A percentile compares a stretch with the other conserved stretches of the same genome.
These are phyloP conservation scores for Cephus nigrinus DNA, from an alignment of 2,888 invertebrate genomes.

Conservation along the genomic window DNA sequence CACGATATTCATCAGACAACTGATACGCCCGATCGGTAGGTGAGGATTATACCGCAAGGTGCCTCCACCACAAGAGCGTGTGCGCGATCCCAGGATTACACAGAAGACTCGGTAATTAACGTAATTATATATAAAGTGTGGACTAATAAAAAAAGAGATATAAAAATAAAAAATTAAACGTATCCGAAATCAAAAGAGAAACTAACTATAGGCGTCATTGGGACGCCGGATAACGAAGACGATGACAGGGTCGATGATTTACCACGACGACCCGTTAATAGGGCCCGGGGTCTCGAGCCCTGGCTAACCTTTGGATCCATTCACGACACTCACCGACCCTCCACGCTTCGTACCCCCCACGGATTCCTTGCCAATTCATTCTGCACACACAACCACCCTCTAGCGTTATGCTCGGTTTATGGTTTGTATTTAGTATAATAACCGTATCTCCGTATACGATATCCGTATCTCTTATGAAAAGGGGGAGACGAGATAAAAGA, in stretches of 20 bases:
- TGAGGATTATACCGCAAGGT: background rate
- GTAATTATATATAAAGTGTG: background rate
- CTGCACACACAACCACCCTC: constrained; percentile 29
- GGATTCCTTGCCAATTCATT: constrained; percentile 50
- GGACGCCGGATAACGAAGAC: constrained; percentile 62
- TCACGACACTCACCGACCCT: constrained; percentile 45
- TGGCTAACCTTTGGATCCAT: constrained; percentile 59
- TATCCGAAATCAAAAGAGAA: background rate
- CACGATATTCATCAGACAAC: background rate
- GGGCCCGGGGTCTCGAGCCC: constrained; percentile 38
- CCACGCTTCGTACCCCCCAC: constrained; percentile 33
- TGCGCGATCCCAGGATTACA: background rate
- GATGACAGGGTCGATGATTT: constrained; percentile 65
- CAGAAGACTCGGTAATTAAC: background rate
- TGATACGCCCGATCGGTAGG: background rate
- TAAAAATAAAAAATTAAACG: background rate
- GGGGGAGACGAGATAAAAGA: background rate
- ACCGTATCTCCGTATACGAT: constrained; percentile 31
- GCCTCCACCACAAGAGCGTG: background rate
- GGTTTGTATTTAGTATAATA: constrained; percentile 61
- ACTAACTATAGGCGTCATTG: background rate
- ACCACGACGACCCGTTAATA: constrained; percentile 58
- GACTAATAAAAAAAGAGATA: background rate
- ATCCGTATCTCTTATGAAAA: background rate
- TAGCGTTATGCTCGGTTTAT: constrained; percentile 51